A percentile compares a stretch with the other conserved stretches of the same genome.
phyloP scores from a whole-genome alignment of 1,140 invertebrate genomes.

The Aethina tumida region DNA sequence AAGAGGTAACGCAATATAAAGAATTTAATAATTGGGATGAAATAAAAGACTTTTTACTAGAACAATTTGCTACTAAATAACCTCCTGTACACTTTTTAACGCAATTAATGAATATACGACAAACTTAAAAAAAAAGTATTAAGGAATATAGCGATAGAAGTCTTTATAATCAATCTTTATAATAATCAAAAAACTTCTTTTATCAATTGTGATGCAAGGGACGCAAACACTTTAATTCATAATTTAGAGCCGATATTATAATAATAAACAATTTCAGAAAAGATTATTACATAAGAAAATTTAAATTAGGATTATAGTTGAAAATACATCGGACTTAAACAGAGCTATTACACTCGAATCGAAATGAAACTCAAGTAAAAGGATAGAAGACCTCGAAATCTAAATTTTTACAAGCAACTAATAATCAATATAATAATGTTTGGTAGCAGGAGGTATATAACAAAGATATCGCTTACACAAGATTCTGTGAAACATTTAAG shows the following conservation, averaged over 20 bases:
- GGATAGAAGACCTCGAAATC: too few species aligned
- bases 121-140: constrained; percentile 2
- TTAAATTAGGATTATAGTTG: constrained; percentile 1
- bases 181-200: constrained; percentile 3
- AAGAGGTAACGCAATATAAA: constrained; percentile 8
- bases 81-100: constrained; percentile 4
- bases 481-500: too few species aligned
- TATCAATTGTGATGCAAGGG: not conserved
- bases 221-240: constrained; percentile 1
- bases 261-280: constrained; percentile 6
- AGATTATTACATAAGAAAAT: constrained; percentile 5
- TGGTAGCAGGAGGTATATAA: too few species aligned
- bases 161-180: not conserved
- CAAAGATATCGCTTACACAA: too few species aligned
- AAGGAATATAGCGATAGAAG: constrained; percentile 1
- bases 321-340: constrained; percentile 2
- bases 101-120: constrained; percentile 5
- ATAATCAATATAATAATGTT: too few species aligned
- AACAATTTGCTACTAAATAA: constrained; percentile 5
- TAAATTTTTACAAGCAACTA: too few species aligned
- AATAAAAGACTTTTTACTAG: constrained; percentile 8
- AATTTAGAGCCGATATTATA: constrained; percentile 2
- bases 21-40: constrained; percentile 4
- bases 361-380: constrained; percentile 6
- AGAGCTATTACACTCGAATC: constrained; percentile 1